Evolutionary conservation across 2,797 vertebrate species (phyloP).

Genomic region (Mormyrus proboscirostris): DNA sequence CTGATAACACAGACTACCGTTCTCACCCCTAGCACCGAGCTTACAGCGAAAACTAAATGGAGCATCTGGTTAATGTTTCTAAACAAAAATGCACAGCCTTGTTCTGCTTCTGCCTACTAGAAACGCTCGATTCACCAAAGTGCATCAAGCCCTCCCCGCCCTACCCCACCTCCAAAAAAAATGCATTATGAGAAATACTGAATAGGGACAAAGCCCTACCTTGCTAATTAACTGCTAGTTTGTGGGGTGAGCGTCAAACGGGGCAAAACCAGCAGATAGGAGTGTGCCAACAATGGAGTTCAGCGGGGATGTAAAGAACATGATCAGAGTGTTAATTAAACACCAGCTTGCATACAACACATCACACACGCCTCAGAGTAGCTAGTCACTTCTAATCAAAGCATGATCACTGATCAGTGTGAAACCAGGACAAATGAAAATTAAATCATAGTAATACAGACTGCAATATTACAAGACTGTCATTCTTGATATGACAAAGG

Average conservation of each 20-base stretch:
- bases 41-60: neutral
- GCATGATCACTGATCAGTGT: slow-evolving; percentile 1
- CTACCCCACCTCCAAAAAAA: neutral
- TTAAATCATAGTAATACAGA: neutral
- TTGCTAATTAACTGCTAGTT: neutral
- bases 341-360: neutral
- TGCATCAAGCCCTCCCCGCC: neutral
- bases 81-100: neutral
- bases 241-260: neutral
- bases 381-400: neutral
- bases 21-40: neutral
- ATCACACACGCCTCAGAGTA: neutral
- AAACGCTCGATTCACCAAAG: neutral
- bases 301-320: neutral
- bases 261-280: neutral
- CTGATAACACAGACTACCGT: neutral
- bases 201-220: neutral
- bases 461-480: neutral
- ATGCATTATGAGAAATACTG: neutral
- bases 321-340: neutral
- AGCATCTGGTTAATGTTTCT: neutral
- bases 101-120: neutral
- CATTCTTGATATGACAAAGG: neutral
- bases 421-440: neutral
- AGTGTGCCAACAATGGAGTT: neutral